Evolutionary conservation across 2,113 vertebrate species (phyloP).

Genomic region (Sphaerodactylus townsendi): DNA sequence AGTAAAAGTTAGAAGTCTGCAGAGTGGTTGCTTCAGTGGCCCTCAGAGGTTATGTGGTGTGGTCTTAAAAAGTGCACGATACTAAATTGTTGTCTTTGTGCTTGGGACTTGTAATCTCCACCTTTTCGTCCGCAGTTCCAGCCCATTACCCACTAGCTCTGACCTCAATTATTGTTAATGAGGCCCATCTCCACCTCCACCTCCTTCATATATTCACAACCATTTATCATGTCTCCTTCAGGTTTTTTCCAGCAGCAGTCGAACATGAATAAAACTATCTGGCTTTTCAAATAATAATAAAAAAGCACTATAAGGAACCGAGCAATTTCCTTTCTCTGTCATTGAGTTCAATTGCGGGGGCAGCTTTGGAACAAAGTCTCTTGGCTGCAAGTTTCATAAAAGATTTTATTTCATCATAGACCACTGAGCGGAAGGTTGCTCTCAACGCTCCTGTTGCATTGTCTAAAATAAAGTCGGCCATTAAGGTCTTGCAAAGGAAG

Average conservation of each 20-base stretch:
- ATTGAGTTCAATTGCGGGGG: conserved; percentile 1
- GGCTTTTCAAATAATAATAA: not conserved
- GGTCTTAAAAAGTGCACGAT: not conserved
- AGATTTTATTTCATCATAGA: not conserved
- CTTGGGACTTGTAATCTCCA: not conserved
- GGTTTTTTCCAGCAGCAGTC: not conserved
- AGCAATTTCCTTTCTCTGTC: not conserved
- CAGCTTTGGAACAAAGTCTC: not conserved
- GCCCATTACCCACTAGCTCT: not conserved
- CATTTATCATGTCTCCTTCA: not conserved
- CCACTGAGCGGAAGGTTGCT: conserved; percentile 7
- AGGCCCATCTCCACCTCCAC: not conserved
- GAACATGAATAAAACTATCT: not conserved
- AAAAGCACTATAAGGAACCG: not conserved
- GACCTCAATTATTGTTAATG: not conserved
- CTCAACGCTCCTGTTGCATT: not conserved
- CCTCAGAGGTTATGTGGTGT: not conserved
- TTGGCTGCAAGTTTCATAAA: conserved; percentile 13
- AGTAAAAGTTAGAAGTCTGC: too few relatives aligned
- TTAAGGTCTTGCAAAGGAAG: too few relatives aligned
- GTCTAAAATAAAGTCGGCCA: not conserved
- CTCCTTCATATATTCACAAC: not conserved
- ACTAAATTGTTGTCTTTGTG: not conserved
- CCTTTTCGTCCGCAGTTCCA: not conserved
- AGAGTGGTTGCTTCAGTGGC: too few relatives aligned